Evolutionary conservation across 2,797 vertebrate genomes (phyloP).

Genomic region (Limnodromus scolopaceus): DNA sequence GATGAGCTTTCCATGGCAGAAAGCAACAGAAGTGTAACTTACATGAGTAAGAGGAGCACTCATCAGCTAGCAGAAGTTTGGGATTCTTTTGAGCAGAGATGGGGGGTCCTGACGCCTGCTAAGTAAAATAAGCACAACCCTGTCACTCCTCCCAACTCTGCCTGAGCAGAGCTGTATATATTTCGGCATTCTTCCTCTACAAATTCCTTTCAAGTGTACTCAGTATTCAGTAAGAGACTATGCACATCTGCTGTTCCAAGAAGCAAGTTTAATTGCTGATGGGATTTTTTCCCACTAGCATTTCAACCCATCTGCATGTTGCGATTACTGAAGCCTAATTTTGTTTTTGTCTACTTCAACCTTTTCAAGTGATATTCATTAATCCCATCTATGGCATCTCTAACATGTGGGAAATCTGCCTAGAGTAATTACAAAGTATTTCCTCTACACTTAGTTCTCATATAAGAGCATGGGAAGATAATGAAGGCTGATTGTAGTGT

Average conservation of each 20-base stretch:
- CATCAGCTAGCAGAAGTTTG: not conserved
- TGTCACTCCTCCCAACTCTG: not conserved
- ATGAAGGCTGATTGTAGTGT: constrained; percentile 72
- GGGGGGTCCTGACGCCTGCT: not conserved
- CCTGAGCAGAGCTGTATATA: not conserved
- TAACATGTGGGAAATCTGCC: constrained; percentile 74
- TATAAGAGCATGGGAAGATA: constrained; percentile 72
- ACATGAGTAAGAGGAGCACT: not conserved
- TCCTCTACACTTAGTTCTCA: constrained; percentile 70
- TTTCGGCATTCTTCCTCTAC: constrained; percentile 29
- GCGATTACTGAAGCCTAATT: constrained; percentile 70
- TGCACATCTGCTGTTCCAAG: constrained; percentile 76
- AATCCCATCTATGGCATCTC: constrained; percentile 72
- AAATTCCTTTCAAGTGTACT: constrained; percentile 57
- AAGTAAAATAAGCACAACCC: not conserved
- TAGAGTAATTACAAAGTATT: constrained; percentile 74
- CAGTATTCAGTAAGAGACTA: constrained; percentile 58
- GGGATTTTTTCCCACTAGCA: constrained; percentile 68
- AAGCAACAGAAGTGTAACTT: not conserved
- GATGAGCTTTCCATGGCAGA: not conserved
- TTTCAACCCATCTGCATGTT: constrained; percentile 75
- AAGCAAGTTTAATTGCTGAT: constrained; percentile 79
- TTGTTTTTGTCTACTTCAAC: constrained; percentile 72
- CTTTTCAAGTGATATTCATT: constrained; percentile 76
- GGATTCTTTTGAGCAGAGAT: not conserved